Conservation (phyloP, 37 sponge, comb jelly and placozoan species). For the Ephydatia muelleri region DNA sequence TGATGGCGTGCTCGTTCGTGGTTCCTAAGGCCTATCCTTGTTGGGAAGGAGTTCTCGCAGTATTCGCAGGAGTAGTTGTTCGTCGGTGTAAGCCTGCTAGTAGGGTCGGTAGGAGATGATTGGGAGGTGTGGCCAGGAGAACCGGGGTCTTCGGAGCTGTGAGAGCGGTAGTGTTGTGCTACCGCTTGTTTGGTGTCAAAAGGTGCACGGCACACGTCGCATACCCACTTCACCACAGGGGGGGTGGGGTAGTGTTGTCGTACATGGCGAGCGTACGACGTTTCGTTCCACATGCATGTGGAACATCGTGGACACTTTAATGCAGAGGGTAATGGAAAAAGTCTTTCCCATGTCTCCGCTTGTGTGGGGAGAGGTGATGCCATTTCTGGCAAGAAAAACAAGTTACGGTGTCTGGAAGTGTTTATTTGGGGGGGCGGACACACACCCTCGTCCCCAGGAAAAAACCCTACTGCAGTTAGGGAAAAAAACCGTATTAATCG, state of each 20-base stretch:
- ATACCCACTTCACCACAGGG: constrained; percentile 1
- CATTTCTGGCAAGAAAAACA: constrained; percentile 1
- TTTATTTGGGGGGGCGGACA: constrained; percentile 1
- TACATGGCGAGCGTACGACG: constrained; percentile 1
- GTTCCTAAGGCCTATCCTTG: constrained; percentile 1
- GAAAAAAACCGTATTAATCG: not conserved
- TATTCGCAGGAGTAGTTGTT: constrained; percentile 1
- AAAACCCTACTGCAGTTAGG: constrained; percentile 1
- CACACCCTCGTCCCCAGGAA: constrained; percentile 1
- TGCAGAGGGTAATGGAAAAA: constrained; percentile 1
- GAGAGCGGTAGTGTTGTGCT: constrained; percentile 1
- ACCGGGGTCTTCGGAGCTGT: constrained; percentile 1
- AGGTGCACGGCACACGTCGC: constrained; percentile 1
- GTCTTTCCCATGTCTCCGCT: constrained; percentile 1
- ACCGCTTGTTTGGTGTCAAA: not conserved
- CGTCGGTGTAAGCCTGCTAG: constrained; percentile 1
- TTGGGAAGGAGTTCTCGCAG: constrained; percentile 1
- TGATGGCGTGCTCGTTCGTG: constrained; percentile 1
- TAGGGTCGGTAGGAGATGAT: constrained; percentile 1
- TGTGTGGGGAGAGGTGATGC: not conserved
- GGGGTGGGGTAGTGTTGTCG: constrained; percentile 1
- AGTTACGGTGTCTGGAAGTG: not conserved
- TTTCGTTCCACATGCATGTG: constrained; percentile 1
- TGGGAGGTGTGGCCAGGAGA: constrained; percentile 1
- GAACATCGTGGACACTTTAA: not conserved